A percentile compares a stretch with the other conserved stretches of the same genome.
Conservation (phyloP, 1,140 invertebrate species). For the Aphidius ervi region DNA sequence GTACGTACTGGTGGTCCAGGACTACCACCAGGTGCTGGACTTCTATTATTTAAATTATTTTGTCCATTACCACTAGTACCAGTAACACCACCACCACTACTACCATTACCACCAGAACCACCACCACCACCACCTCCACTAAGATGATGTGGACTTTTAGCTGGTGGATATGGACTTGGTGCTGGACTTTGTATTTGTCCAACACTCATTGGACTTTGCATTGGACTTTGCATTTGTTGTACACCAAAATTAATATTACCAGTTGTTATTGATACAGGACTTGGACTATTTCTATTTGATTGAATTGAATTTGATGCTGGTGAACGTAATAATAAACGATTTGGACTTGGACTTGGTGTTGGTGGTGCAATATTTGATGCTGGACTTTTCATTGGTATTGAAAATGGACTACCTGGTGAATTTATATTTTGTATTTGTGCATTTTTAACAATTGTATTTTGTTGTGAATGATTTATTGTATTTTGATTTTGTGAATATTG, state of each 20-base stretch:
- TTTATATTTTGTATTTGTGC: conserved; percentile 46
- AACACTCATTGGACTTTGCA: conserved; percentile 51
- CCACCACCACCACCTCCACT: conserved; percentile 25
- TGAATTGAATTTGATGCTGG: conserved; percentile 52
- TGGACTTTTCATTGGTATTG: conserved; percentile 50
- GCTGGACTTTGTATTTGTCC: conserved; percentile 51
- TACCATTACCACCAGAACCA: neutral
- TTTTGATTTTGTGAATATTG: neutral
- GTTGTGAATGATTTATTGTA: conserved; percentile 26
- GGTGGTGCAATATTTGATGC: conserved; percentile 51
- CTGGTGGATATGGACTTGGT: conserved; percentile 49
- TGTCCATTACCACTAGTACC: neutral
- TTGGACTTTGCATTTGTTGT: conserved; percentile 51
- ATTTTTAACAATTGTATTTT: conserved; percentile 36
- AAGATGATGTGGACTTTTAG: conserved; percentile 49
- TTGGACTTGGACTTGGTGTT: conserved; percentile 51
- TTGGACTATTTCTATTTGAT: conserved; percentile 48
- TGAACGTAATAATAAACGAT: conserved; percentile 45
- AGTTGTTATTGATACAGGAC: conserved; percentile 40
- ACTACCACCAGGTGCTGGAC: conserved; percentile 48
- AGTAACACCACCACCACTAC: neutral
- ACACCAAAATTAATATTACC: conserved; percentile 43
- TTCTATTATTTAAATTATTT: conserved; percentile 44
- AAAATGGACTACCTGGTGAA: conserved; percentile 50
- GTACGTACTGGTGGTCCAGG: conserved; percentile 50